A percentile compares a stretch with the other conserved stretches of the same genome.
Conservation (phyloP, 2,113 vertebrate species). For the Lates calcarifer region DNA sequence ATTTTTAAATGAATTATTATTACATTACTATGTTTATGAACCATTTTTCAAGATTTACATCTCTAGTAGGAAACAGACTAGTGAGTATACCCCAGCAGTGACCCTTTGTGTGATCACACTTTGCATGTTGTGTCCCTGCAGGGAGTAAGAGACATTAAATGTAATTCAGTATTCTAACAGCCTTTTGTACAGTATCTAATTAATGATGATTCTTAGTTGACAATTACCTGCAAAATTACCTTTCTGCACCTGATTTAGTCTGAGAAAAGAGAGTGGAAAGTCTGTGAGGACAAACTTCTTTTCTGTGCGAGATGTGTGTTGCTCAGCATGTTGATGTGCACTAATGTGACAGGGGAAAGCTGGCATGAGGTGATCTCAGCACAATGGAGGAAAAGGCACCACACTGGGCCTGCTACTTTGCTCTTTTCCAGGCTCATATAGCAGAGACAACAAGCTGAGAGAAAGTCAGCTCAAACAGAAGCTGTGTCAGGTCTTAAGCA, state of each 20-base stretch:
- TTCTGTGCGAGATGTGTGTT: slow-evolving; percentile 43
- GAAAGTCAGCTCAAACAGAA: slow-evolving; percentile 46
- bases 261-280: background rate
- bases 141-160: no score
- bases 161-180: background rate
- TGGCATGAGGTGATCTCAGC: slow-evolving; percentile 72
- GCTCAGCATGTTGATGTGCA: slow-evolving; percentile 69
- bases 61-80: no score
- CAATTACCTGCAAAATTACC: slow-evolving; percentile 2
- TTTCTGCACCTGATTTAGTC: background rate
- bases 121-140: no score
- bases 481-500: slow-evolving; percentile 23
- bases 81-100: no score
- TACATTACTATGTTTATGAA: no score
- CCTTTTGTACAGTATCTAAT: background rate
- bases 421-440: slow-evolving; percentile 80
- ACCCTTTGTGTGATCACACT: no score
- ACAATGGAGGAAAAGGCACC: slow-evolving; percentile 80
- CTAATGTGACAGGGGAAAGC: slow-evolving; percentile 84
- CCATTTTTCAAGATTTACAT: no score
- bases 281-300: slow-evolving; percentile 1
- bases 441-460: slow-evolving; percentile 53
- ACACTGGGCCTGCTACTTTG: slow-evolving; percentile 78
- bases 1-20: no score
- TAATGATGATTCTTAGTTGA: background rate